Evolutionary conservation across 2,797 vertebrate species (phyloP), one percentile per base, ranked within the genome.

Genomic region (Myoxocephalus aenaeus): DNA sequence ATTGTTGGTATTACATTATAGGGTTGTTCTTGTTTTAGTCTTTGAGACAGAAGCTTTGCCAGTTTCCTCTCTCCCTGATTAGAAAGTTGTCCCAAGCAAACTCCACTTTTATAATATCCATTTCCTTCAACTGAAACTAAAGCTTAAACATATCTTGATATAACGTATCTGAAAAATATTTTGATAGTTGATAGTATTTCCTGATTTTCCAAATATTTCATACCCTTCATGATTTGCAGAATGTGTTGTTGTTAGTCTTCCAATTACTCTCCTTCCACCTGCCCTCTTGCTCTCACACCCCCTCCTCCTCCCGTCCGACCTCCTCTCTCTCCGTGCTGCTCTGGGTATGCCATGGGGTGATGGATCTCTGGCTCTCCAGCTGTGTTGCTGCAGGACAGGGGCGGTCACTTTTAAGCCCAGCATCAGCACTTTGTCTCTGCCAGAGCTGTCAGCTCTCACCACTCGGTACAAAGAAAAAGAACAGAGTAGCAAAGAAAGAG

Each of bases 371-470:
- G 84, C 84, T 92, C 89, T 82, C 90, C 89, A 87, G 90, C 90
- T 87, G 89, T 79, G 87, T 84, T 86, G 92, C 93, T 92, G 85
- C 92, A 89, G 93, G 92, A 93, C 90, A 92, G 93, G 91, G 84
- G 90, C 90, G 88, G 92, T 92, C 94, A 94, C 92, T 94, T 94
- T 94, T 91, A 92, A 94, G 90, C 89, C 89, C 91, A 82, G 91
- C 87, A 87, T 92, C 87, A 88, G 90, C 92, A 93, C 93, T 95
- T 88, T 93, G 92, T 95, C 94, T 95, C 92, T 94, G 93, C 94
- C 94, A 93, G 89, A 78, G 75, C 90, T 92, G 94, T 95, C 95
- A 94, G 83, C 70, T 54, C 79, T 83, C 89, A 63, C 75, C 80
- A 63, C 73, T 80, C 71, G 42, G 83, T 86, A 88, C 84, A 85